These are phyloP conservation scores for Sycophaga agraensis DNA, from an alignment of 1,140 invertebrate species.

Conservation along the genomic window DNA sequence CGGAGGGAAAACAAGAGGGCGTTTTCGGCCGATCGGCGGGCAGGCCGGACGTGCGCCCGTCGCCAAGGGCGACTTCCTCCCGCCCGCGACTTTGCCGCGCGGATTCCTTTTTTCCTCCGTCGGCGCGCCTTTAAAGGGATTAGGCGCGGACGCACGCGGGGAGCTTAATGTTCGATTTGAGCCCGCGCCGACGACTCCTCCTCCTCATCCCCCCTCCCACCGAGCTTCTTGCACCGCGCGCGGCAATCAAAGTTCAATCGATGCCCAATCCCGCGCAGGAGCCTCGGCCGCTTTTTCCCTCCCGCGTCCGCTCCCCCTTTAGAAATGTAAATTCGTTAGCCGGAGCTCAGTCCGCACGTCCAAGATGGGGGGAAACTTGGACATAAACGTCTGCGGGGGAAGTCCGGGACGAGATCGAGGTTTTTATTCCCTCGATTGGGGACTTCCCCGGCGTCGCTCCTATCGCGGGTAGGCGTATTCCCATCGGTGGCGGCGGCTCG, in stretches of 20 bases:
- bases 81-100: constrained; percentile 1
- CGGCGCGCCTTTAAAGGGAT: constrained; percentile 26
- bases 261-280: background rate
- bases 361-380: no score
- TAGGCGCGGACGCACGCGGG: constrained; percentile 20
- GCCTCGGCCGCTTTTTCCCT: background rate
- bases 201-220: no score
- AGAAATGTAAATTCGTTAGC: no score
- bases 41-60: background rate
- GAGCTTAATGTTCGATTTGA: constrained; percentile 27
- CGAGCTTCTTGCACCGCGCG: background rate
- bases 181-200: no score
- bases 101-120: background rate
- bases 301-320: background rate
- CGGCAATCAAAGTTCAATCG: constrained; percentile 12
- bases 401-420: no score
- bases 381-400: no score
- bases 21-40: constrained; percentile 20
- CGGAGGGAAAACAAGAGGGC: constrained; percentile 17
- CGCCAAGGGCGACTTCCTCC: constrained; percentile 13
- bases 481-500: no score
- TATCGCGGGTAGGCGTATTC: no score
- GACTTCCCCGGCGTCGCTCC: no score
- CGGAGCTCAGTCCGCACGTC: no score
- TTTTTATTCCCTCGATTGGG: no score